Evolutionary conservation across 1,140 invertebrate genomes (phyloP).

Genomic region (Ceratina australensis): DNA sequence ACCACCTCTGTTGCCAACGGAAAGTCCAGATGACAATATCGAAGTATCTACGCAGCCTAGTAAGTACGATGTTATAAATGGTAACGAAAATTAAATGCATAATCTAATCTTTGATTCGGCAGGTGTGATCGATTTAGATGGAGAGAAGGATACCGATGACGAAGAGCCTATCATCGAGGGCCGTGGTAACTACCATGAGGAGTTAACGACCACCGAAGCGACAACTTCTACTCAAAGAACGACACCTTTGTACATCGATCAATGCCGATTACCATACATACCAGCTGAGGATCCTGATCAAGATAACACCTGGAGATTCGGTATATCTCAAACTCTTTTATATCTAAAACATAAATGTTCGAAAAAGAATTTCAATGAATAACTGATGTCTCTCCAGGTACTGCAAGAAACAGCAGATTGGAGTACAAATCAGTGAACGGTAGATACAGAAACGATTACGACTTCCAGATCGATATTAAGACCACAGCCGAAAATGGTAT

Average conservation of each 20-base stretch:
- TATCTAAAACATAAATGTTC: neutral
- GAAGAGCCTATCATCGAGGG: slow-evolving; percentile 58
- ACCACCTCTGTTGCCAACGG: slow-evolving; percentile 57
- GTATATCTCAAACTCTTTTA: slow-evolving; percentile 62
- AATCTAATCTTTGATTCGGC: slow-evolving; percentile 5
- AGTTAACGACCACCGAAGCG: slow-evolving; percentile 44
- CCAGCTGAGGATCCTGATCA: slow-evolving; percentile 71
- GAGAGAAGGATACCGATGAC: slow-evolving; percentile 54
- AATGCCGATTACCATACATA: slow-evolving; percentile 73
- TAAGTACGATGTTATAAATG: slow-evolving; percentile 41
- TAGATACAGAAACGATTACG: slow-evolving; percentile 84
- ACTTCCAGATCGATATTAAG: slow-evolving; percentile 90
- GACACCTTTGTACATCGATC: slow-evolving; percentile 62
- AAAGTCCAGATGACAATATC: slow-evolving; percentile 57
- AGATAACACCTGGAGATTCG: slow-evolving; percentile 78
- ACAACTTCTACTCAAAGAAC: slow-evolving; percentile 43
- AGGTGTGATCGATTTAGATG: slow-evolving; percentile 65
- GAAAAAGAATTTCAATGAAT: neutral
- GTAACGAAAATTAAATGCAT: neutral
- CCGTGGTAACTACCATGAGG: slow-evolving; percentile 31
- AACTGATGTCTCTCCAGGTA: slow-evolving; percentile 77
- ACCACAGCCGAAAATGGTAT: slow-evolving; percentile 89
- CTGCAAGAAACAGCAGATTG: slow-evolving; percentile 85
- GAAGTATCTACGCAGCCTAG: slow-evolving; percentile 65
- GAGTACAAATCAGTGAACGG: slow-evolving; percentile 84